These are phyloP conservation scores for Paradoxurus hermaphroditus DNA, from an alignment of 2,113 vertebrate genomes.

Conservation along the genomic window DNA sequence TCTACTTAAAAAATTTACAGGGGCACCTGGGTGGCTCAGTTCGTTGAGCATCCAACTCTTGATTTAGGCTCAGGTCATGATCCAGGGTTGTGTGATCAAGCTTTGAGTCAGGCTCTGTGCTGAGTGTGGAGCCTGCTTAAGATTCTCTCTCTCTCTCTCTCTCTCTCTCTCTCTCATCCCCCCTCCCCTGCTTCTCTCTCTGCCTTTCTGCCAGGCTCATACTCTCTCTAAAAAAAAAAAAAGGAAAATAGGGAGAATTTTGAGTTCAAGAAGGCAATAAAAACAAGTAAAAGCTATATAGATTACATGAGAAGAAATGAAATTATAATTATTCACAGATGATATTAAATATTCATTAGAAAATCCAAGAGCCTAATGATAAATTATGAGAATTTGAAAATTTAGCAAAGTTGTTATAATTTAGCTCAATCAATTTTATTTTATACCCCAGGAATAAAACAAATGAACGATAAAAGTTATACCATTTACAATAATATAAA, in stretches of 20 bases:
- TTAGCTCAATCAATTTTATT: neutral
- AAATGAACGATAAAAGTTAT: neutral
- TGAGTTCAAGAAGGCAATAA: neutral
- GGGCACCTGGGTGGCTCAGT: neutral
- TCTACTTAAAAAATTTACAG: neutral
- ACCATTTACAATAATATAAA: neutral
- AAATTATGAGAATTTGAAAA: constrained; percentile 3
- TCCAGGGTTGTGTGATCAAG: neutral
- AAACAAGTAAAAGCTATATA: neutral
- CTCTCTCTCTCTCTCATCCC: neutral
- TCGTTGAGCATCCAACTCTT: neutral
- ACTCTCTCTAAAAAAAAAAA: neutral
- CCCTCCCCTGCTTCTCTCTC: neutral
- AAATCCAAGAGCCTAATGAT: neutral
- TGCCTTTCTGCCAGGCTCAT: neutral
- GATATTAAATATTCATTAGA: neutral
- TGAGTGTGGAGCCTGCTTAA: neutral
- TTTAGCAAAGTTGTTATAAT: neutral
- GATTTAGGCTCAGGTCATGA: neutral
- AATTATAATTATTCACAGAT: neutral
- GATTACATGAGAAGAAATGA: neutral
- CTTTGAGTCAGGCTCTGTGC: neutral
- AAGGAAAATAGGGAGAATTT: neutral
- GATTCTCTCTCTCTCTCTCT: neutral
- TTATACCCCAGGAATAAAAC: neutral